A percentile compares a stretch with the other conserved stretches of the same genome.
Conservation (phyloP, 2,888 invertebrate genomes). For the Fragum whitleyi region DNA sequence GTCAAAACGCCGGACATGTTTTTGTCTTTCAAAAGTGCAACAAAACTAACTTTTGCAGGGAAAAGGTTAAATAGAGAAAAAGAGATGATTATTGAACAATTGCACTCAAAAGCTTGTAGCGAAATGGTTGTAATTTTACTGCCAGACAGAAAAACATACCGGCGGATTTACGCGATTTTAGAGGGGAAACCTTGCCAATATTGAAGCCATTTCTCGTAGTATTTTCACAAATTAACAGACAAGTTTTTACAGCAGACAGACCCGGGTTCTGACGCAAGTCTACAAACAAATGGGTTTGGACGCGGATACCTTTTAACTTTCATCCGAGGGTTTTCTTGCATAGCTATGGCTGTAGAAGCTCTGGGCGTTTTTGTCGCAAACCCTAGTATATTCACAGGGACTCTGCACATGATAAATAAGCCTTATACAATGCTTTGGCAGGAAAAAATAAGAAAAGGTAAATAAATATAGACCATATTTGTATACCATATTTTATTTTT, state of each 20-base stretch:
- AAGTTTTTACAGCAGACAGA: not conserved
- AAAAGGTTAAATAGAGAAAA: not conserved
- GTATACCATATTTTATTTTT: too few species aligned
- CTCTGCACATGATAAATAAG: too few species aligned
- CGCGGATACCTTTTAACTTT: not conserved
- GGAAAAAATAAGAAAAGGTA: too few species aligned
- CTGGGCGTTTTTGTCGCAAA: too few species aligned
- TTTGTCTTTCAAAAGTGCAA: too few species aligned
- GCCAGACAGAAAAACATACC: not conserved
- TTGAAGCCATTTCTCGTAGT: slow-evolving; percentile 1
- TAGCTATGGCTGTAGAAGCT: too few species aligned
- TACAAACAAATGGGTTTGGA: slow-evolving; percentile 4
- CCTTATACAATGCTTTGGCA: too few species aligned
- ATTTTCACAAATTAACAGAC: slow-evolving; percentile 2
- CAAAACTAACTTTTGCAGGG: too few species aligned
- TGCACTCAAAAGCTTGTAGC: not conserved
- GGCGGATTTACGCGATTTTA: not conserved
- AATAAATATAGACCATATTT: too few species aligned
- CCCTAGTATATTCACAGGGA: too few species aligned
- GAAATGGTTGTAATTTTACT: not conserved
- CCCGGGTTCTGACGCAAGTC: not conserved
- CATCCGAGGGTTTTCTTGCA: not conserved
- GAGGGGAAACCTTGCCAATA: not conserved
- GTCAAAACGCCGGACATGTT: too few species aligned
- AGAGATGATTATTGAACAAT: not conserved